Conservation (phyloP, 2,797 vertebrate genomes). For the Corythornis leucogaster region DNA sequence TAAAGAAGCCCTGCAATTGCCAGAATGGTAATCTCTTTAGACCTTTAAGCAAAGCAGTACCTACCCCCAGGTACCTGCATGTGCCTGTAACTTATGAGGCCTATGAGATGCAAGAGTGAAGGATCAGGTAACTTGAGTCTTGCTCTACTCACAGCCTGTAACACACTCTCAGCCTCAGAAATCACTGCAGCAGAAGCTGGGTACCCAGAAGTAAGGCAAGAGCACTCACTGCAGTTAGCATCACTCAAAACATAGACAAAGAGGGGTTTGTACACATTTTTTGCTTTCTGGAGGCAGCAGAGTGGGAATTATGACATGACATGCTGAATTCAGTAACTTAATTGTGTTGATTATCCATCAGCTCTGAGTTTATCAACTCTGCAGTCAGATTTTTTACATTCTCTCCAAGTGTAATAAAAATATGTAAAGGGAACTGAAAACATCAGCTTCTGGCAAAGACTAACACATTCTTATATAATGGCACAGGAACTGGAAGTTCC, state of each 20-base stretch:
- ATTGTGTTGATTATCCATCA: neutral
- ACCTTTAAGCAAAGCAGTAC: neutral
- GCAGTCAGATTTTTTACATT: constrained; percentile 3
- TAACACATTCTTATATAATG: constrained; percentile 35
- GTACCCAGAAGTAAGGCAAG: neutral
- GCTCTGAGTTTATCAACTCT: neutral
- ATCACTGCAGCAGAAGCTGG: neutral
- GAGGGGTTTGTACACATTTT: neutral
- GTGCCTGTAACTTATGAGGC: too few species aligned
- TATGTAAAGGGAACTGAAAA: neutral
- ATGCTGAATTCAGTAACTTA: constrained; percentile 31
- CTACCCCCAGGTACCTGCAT: neutral
- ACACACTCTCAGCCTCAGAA: neutral
- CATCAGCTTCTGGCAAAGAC: constrained; percentile 17
- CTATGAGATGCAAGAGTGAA: neutral
- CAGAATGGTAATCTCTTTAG: neutral
- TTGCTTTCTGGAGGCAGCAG: constrained; percentile 10
- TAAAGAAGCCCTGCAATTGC: neutral
- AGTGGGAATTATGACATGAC: neutral
- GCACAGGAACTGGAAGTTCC: constrained; percentile 33
- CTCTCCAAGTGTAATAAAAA: constrained; percentile 2
- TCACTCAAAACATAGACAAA: constrained; percentile 5
- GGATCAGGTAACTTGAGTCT: neutral
- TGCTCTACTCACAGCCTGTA: neutral
- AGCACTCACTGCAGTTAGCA: neutral